Conservation (phyloP, 2,888 invertebrate genomes). For the Leucozona laternaria region DNA sequence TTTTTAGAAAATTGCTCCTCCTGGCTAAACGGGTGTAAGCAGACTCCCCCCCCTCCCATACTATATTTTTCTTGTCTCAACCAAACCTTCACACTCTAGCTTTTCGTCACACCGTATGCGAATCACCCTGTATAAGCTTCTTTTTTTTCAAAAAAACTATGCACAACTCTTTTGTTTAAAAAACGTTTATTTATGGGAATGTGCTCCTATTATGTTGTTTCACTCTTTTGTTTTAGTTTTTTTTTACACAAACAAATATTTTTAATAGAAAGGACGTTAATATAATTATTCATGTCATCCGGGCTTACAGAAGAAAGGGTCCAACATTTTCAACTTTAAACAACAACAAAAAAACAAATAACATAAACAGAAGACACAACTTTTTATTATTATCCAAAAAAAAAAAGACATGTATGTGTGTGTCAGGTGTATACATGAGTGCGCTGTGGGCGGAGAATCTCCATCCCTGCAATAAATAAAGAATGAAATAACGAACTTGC, state of each 20-base stretch:
- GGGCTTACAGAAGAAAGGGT: constrained; percentile 1
- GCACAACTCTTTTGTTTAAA: constrained; percentile 19
- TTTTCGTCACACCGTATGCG: too few relatives aligned
- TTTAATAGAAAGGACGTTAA: constrained; percentile 49
- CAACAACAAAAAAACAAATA: constrained; percentile 23
- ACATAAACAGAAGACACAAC: constrained; percentile 15
- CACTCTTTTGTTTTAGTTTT: constrained; percentile 40
- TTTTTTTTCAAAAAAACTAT: constrained; percentile 41
- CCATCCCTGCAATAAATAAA: constrained; percentile 38
- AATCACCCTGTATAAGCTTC: too few relatives aligned
- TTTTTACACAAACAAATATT: neutral
- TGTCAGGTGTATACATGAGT: constrained; percentile 18
- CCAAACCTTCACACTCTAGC: too few relatives aligned
- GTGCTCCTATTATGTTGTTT: constrained; percentile 31
- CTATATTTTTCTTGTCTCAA: too few relatives aligned
- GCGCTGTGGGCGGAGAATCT: constrained; percentile 2
- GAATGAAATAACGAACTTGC: constrained; percentile 38
- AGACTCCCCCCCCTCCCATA: too few relatives aligned
- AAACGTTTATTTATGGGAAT: constrained; percentile 35
- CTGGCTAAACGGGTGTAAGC: too few relatives aligned
- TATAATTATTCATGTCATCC: constrained; percentile 45
- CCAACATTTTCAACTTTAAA: constrained; percentile 47
- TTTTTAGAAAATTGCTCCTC: too few relatives aligned
- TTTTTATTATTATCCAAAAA: constrained; percentile 21
- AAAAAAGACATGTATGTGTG: constrained; percentile 35